Evolutionary conservation across 2,797 vertebrate genomes (phyloP).

Genomic region (Ara ararauna): DNA sequence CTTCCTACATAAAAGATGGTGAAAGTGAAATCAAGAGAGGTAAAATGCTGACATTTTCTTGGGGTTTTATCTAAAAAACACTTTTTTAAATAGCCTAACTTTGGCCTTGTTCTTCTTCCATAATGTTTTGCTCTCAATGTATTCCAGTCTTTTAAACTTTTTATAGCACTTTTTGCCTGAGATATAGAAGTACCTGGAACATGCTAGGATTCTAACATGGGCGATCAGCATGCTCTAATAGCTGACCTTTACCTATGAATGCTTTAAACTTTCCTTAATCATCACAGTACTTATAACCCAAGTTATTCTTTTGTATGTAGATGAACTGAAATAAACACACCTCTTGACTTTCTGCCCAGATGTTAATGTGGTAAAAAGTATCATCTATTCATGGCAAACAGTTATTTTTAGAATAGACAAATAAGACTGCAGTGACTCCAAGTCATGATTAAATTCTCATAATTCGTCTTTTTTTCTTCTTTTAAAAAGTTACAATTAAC

Average conservation of each 20-base stretch:
- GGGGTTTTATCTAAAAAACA: background rate
- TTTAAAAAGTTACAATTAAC: slow-evolving; percentile 18
- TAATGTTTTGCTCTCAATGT: background rate
- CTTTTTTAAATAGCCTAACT: background rate
- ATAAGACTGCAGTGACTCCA: background rate
- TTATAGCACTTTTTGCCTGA: background rate
- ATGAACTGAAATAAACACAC: background rate
- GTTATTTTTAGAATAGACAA: slow-evolving; percentile 50
- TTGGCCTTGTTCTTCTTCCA: background rate
- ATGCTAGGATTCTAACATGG: background rate
- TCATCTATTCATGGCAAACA: slow-evolving; percentile 20
- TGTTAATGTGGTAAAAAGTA: background rate
- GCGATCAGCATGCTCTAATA: background rate
- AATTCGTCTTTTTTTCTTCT: background rate
- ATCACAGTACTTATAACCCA: background rate
- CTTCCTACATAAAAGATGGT: background rate
- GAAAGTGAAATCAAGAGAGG: background rate
- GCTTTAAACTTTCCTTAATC: background rate
- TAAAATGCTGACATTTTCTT: background rate
- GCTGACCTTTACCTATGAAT: background rate
- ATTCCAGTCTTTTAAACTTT: background rate
- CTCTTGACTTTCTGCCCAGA: slow-evolving; percentile 7
- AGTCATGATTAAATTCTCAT: slow-evolving; percentile 34
- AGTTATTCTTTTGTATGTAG: background rate
- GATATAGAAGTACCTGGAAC: background rate